Percentiles rank a stretch among this genome's conserved stretches.
Evolutionary conservation across 2,113 vertebrate genomes (phyloP).

Genomic region (Neoarius graeffei): DNA sequence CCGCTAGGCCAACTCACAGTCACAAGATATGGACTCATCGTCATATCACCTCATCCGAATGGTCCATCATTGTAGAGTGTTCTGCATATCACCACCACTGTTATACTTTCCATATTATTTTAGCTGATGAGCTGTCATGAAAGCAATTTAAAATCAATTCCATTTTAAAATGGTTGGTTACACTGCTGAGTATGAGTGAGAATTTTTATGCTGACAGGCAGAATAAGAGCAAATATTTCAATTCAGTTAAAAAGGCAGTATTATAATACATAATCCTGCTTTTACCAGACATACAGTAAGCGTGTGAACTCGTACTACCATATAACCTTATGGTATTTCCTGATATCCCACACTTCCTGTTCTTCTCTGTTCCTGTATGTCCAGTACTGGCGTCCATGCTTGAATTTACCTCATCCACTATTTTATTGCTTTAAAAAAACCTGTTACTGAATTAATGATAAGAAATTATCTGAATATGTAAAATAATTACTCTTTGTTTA

Average conservation of each 20-base stretch:
- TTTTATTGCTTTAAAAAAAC: background rate
- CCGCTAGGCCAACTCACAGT: too few relatives aligned
- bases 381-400: background rate
- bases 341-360: background rate
- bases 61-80: background rate
- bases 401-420: background rate
- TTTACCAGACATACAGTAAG: background rate
- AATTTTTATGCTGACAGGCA: constrained; percentile 20
- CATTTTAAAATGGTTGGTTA: constrained; percentile 40
- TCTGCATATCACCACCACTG: background rate
- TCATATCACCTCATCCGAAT: background rate
- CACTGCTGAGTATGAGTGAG: constrained; percentile 7
- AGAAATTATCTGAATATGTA: constrained; percentile 18
- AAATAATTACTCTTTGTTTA: background rate
- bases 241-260: background rate
- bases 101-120: constrained; percentile 10
- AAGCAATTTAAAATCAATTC: constrained; percentile 36
- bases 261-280: background rate
- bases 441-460: constrained; percentile 17
- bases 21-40: background rate
- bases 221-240: constrained; percentile 2
- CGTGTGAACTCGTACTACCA: background rate
- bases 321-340: background rate
- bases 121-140: constrained; percentile 9
- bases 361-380: background rate